Evolutionary conservation across 1,140 invertebrate genomes (phyloP).

Genomic region (Trigoniulus corallinus): DNA sequence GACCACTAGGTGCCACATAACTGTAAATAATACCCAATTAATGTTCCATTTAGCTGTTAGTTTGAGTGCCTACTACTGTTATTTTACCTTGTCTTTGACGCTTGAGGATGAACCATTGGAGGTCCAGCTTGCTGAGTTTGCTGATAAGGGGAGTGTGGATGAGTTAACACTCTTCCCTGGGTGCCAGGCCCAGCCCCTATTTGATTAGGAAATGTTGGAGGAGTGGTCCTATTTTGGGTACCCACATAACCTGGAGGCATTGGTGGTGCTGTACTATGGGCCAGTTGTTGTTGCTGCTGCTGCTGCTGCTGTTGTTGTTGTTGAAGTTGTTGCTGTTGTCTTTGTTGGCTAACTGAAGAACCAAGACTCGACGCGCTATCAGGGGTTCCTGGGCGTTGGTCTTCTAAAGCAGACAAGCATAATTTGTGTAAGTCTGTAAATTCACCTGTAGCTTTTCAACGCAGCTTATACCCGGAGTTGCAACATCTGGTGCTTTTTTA

Average conservation of each 20-base stretch:
- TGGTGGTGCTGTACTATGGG: background rate
- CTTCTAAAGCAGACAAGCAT: conserved; percentile 1
- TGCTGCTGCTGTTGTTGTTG: background rate
- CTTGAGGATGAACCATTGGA: too few species aligned
- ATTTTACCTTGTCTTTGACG: too few species aligned
- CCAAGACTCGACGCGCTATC: conserved; percentile 10
- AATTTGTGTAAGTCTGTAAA: background rate
- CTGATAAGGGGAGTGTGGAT: background rate
- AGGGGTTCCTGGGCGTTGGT: conserved; percentile 12
- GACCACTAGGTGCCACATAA: background rate
- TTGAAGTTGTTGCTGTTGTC: background rate
- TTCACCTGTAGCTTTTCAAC: background rate
- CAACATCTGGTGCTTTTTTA: background rate
- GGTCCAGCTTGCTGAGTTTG: background rate
- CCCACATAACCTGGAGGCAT: too few species aligned
- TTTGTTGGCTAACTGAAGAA: conserved; percentile 11
- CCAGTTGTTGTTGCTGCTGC: background rate
- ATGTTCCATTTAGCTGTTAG: too few species aligned
- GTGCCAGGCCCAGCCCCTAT: background rate
- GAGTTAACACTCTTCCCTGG: background rate
- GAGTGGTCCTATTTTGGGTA: background rate
- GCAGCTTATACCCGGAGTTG: background rate
- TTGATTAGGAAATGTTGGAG: too few species aligned
- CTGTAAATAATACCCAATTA: background rate
- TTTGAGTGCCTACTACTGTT: too few species aligned